phyloP scores from a whole-genome alignment of 2,888 invertebrate genomes.

The Apantesis nais region DNA sequence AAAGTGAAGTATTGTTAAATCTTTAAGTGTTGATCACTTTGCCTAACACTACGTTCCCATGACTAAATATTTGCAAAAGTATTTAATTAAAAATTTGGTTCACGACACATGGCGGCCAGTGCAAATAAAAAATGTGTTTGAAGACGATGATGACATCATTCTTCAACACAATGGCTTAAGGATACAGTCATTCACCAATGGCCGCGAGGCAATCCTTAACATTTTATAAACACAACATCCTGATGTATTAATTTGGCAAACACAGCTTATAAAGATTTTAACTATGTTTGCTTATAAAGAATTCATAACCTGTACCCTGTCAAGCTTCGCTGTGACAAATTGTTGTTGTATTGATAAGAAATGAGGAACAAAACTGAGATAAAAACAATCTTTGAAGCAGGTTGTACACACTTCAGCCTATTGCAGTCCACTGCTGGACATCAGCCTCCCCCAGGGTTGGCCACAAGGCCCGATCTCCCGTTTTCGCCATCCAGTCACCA shows the following conservation, averaged over 20 bases:
- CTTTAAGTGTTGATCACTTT: slow-evolving; percentile 14
- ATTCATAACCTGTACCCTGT: neutral
- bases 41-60: slow-evolving; percentile 14
- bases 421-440: no score
- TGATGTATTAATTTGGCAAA: neutral
- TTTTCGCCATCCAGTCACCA: no score
- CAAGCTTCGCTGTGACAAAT: no score
- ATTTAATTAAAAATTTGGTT: slow-evolving; percentile 40
- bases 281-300: neutral
- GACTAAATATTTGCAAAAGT: slow-evolving; percentile 44
- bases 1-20: slow-evolving; percentile 21
- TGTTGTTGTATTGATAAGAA: neutral
- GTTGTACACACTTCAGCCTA: no score
- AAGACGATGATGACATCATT: slow-evolving; percentile 56
- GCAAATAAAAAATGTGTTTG: slow-evolving; percentile 48
- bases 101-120: slow-evolving; percentile 46
- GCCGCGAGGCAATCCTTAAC: slow-evolving; percentile 24
- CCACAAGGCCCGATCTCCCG: no score
- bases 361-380: neutral
- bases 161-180: slow-evolving; percentile 45
- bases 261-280: neutral
- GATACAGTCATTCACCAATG: slow-evolving; percentile 50
- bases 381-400: neutral
- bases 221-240: slow-evolving; percentile 11
- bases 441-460: no score